A percentile compares a stretch with the other conserved stretches of the same genome.
These are phyloP conservation scores for Fissipunctia ypsillon DNA, from an alignment of 2,888 invertebrate genomes.

Conservation along the genomic window DNA sequence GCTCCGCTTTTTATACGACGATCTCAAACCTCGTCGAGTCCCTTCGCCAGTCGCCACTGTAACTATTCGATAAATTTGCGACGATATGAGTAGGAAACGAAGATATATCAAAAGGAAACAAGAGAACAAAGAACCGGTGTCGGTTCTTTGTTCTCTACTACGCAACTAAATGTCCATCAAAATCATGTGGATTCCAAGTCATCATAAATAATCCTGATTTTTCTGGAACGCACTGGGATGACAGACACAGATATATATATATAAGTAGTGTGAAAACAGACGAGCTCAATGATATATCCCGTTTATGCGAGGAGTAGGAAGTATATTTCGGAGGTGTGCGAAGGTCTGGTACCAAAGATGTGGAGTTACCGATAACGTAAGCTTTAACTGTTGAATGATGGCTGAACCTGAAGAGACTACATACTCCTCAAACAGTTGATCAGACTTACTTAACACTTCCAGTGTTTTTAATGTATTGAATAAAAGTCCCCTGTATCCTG, in stretches of 20 bases:
- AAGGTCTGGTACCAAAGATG: constrained; percentile 8
- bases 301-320: constrained; percentile 36
- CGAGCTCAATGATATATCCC: constrained; percentile 22
- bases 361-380: constrained; percentile 4
- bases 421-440: not conserved
- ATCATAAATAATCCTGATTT: not conserved
- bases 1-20: constrained; percentile 1
- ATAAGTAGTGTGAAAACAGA: not conserved
- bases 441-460: not conserved
- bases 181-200: not conserved
- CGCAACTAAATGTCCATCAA: not conserved
- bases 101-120: not conserved
- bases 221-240: constrained; percentile 5
- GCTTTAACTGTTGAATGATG: constrained; percentile 1
- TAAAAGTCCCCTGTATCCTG: too few species aligned
- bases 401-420: not conserved
- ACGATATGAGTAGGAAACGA: not conserved
- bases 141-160: too few species aligned
- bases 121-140: not conserved
- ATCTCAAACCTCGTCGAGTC: not conserved
- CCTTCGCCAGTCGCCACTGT: not conserved
- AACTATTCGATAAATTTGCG: not conserved
- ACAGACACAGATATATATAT: not conserved
- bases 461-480: too few species aligned
- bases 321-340: constrained; percentile 10